Evolutionary conservation across 2,797 vertebrate species (phyloP), one percentile per base, ranked within the genome.

Genomic region (Adelosebastes latens): DNA sequence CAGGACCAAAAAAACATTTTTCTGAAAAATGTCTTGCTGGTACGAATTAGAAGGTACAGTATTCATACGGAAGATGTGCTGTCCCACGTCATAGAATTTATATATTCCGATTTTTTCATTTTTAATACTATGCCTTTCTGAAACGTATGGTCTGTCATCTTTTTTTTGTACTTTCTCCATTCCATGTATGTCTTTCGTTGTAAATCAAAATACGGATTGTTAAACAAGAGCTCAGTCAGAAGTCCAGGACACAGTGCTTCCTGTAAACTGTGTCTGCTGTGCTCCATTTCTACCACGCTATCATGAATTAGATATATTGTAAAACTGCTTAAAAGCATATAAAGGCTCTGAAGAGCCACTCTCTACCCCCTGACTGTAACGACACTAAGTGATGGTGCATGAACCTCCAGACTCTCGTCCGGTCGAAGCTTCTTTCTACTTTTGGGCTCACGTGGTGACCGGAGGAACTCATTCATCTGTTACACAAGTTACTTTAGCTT

Each of bases 1-100:
- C 87, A 87, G 92, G 94, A 95, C 94, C 94, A 95, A 90, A 94
- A 89, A 89, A 36, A 60, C 55, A 42, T 85, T 83, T 88, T 90
- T 83, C 52, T 78, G 70, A 76, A 64, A 77, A 79, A 85, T 76
- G 85, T 91, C 77, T 91, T 89, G 89, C 88, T 86, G 89, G 92
- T 92, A 93, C 77, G 70, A 75, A 75, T 88, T 79, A 85, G 81
- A 89, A 65, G 90, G 88, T 90, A 88, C 87, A 91, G 80, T 88
- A 56, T 81, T 79, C 76, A 79, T 62, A 66, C 80, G 72, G 77
- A 89, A 52, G 69, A 89, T 88, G 78, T 89, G 75, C 89, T 93
- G 87, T 91, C 87, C 87, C 77, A 55, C 81, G 68, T 91, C 88
- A 89, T 93, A 92, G 84, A 92, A 88, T 82, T 88, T 83, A 87